phyloP scores from a whole-genome alignment of 2,113 vertebrate genomes.

The Geococcyx californianus region DNA sequence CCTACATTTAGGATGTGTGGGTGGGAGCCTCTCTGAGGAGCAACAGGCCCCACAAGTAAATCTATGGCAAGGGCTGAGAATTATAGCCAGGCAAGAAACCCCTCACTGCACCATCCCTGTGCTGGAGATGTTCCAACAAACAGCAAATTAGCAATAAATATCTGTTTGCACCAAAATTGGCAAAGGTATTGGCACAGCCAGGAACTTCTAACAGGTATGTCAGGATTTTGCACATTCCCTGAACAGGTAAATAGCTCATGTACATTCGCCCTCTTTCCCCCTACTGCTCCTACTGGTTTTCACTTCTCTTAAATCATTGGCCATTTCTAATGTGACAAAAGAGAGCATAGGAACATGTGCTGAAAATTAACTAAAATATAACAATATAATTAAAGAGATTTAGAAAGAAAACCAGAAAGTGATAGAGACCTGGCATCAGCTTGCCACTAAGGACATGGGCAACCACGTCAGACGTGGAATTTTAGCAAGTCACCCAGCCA shows the following conservation, averaged over 20 bases:
- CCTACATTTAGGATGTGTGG: fast-evolving
- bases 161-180: neutral
- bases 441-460: neutral
- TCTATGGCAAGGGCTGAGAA: neutral
- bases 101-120: neutral
- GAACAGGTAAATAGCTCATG: neutral
- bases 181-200: neutral
- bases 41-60: neutral
- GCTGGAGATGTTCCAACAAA: neutral
- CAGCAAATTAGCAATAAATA: neutral
- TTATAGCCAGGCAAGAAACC: neutral
- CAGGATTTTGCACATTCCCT: neutral
- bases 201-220: neutral
- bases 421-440: neutral
- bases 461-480: neutral
- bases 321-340: neutral
- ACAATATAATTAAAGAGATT: neutral
- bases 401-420: neutral
- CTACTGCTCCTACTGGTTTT: neutral
- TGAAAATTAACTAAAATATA: neutral
- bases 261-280: neutral
- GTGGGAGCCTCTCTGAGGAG: neutral
- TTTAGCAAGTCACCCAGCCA: neutral
- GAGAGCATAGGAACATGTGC: neutral
- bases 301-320: neutral